Conservation (phyloP, 2,113 vertebrate genomes). For the Notechis scutatus region DNA sequence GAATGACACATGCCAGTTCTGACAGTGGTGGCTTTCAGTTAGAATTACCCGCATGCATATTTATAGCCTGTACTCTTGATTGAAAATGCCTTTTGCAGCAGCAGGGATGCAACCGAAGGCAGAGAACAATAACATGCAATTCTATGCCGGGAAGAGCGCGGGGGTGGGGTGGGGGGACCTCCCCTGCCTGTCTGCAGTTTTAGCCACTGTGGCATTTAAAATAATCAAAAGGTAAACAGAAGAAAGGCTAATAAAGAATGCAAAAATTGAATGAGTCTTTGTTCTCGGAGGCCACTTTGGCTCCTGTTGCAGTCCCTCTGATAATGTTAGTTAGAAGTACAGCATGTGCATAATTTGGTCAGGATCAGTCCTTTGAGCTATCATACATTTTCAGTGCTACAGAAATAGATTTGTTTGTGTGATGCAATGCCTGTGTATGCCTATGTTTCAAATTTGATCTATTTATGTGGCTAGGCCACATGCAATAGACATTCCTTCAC, state of each 20-base stretch:
- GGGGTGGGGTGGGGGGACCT: background rate
- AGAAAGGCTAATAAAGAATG: background rate
- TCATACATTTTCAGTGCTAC: slow-evolving; percentile 42
- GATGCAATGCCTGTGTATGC: background rate
- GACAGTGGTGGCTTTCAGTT: background rate
- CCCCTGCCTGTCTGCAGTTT: background rate
- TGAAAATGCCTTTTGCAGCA: slow-evolving; percentile 9
- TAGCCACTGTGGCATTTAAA: background rate
- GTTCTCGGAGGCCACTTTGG: background rate
- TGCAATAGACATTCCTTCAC: background rate
- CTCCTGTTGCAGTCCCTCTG: slow-evolving; percentile 28
- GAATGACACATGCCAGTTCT: slow-evolving; percentile 21
- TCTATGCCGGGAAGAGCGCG: accelerated
- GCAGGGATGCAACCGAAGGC: background rate
- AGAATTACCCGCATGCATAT: background rate
- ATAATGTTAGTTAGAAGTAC: background rate
- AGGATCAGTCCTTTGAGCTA: background rate
- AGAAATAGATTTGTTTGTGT: background rate
- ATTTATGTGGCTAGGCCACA: background rate
- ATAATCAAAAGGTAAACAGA: background rate
- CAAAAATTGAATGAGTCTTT: background rate
- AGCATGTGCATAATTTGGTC: background rate
- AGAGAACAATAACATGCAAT: slow-evolving; percentile 2
- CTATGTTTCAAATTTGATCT: background rate
- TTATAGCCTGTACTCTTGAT: background rate